A percentile compares a stretch with the other conserved stretches of the same genome.
Conservation (phyloP, 2,797 vertebrate genomes). For the Alfaro cultratus region DNA sequence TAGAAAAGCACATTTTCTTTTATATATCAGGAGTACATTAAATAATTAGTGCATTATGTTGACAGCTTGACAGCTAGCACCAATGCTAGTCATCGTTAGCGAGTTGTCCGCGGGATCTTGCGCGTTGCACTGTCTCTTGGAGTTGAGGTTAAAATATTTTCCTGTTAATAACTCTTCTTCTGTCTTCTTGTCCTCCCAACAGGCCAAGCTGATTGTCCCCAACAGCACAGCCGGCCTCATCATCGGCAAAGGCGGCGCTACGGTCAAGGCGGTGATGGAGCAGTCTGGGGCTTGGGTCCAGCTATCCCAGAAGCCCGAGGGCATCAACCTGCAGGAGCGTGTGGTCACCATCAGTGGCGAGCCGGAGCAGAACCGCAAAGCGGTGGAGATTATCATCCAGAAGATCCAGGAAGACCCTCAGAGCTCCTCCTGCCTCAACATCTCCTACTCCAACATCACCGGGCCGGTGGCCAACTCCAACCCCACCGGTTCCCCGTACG, state of each 20-base stretch:
- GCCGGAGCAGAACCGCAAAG: constrained; percentile 91
- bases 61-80: no score
- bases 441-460: constrained; percentile 94
- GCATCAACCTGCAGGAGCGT: constrained; percentile 93
- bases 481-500: constrained; percentile 93
- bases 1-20: no score
- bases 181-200: constrained; percentile 39
- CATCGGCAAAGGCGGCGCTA: constrained; percentile 93
- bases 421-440: constrained; percentile 95
- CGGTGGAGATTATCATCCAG: constrained; percentile 93
- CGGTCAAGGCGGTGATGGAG: constrained; percentile 95
- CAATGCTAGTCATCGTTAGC: no score
- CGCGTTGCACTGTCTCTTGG: no score
- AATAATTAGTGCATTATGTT: no score
- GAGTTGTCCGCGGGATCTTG: no score
- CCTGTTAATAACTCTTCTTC: background rate
- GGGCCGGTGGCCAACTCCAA: constrained; percentile 96
- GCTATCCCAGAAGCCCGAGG: constrained; percentile 94
- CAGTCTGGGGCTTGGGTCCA: constrained; percentile 96
- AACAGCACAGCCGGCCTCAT: constrained; percentile 95
- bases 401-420: constrained; percentile 96
- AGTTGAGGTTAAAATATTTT: background rate
- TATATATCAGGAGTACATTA: no score
- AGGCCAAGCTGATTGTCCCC: constrained; percentile 95
- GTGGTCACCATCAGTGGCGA: constrained; percentile 95